These are phyloP conservation scores for Steromphala cineraria DNA, from an alignment of 2,888 invertebrate genomes.

Conservation along the genomic window DNA sequence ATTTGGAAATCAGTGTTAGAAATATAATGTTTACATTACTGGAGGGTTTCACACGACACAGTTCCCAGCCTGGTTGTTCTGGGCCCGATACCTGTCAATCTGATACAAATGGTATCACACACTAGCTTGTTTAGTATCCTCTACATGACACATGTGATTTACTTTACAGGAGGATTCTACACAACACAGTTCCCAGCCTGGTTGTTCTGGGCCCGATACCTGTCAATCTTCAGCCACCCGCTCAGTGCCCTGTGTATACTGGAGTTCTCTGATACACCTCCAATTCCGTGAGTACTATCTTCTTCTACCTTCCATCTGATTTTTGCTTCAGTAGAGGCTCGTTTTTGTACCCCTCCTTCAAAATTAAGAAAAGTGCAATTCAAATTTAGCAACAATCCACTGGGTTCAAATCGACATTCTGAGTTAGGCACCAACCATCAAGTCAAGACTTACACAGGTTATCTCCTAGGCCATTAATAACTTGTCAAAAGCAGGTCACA, in stretches of 20 bases:
- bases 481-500: too few relatives aligned
- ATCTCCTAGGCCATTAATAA: too few relatives aligned
- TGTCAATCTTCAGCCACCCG: slow-evolving; percentile 81
- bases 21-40: slow-evolving; percentile 39
- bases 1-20: too few relatives aligned
- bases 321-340: too few relatives aligned
- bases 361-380: too few relatives aligned
- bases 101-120: background rate
- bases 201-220: slow-evolving; percentile 52
- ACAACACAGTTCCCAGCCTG: slow-evolving; percentile 50
- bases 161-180: slow-evolving; percentile 52
- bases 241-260: slow-evolving; percentile 88
- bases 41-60: slow-evolving; percentile 52
- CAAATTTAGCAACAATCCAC: too few relatives aligned
- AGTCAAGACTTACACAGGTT: too few relatives aligned
- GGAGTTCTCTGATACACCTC: slow-evolving; percentile 84
- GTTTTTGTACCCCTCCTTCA: too few relatives aligned
- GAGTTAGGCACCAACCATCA: too few relatives aligned
- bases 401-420: too few relatives aligned
- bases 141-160: background rate
- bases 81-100: slow-evolving; percentile 49
- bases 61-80: slow-evolving; percentile 50
- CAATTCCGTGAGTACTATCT: slow-evolving; percentile 81
- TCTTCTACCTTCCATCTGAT: too few relatives aligned
- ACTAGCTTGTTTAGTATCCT: too few relatives aligned